These are phyloP conservation scores for Myripristis jacobus DNA, from an alignment of 2,797 vertebrate species.

Conservation along the genomic window DNA sequence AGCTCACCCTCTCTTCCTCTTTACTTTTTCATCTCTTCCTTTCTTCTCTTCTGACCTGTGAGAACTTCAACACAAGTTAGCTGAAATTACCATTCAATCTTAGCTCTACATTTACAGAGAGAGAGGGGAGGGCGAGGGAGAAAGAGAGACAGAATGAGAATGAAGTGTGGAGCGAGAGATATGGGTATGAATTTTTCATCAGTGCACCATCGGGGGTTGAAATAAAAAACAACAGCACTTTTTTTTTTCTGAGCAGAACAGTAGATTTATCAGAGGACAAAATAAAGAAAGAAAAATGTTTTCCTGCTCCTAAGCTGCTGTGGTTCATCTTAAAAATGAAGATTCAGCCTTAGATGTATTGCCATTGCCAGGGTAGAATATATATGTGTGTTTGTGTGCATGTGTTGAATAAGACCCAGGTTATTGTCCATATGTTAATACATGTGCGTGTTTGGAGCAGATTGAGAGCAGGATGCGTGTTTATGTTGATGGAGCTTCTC, in stretches of 20 bases:
- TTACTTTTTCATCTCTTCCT: neutral
- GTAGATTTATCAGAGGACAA: slow-evolving; percentile 44
- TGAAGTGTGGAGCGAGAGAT: neutral
- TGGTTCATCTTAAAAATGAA: slow-evolving; percentile 11
- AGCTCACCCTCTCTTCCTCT: neutral
- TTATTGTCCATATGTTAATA: too few relatives aligned
- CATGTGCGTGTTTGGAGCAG: neutral
- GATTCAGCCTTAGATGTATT: slow-evolving; percentile 27
- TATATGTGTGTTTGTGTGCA: neutral
- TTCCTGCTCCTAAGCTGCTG: slow-evolving; percentile 1
- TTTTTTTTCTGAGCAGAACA: slow-evolving; percentile 26
- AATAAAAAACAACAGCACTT: slow-evolving; percentile 52
- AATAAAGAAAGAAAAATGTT: slow-evolving; percentile 26
- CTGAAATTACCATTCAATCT: slow-evolving; percentile 28
- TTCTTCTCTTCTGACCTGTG: neutral
- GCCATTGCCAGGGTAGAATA: neutral
- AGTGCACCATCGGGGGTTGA: slow-evolving; percentile 48
- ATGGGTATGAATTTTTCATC: slow-evolving; percentile 69
- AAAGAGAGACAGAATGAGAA: neutral
- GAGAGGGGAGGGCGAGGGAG: slow-evolving; percentile 27
- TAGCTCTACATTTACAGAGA: slow-evolving; percentile 5
- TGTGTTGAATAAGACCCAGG: neutral
- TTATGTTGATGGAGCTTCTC: slow-evolving; percentile 15
- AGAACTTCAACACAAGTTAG: slow-evolving; percentile 11
- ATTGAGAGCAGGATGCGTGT: neutral